These are phyloP conservation scores for Ceryle rudis DNA, from an alignment of 2,797 vertebrate genomes.

Conservation along the genomic window DNA sequence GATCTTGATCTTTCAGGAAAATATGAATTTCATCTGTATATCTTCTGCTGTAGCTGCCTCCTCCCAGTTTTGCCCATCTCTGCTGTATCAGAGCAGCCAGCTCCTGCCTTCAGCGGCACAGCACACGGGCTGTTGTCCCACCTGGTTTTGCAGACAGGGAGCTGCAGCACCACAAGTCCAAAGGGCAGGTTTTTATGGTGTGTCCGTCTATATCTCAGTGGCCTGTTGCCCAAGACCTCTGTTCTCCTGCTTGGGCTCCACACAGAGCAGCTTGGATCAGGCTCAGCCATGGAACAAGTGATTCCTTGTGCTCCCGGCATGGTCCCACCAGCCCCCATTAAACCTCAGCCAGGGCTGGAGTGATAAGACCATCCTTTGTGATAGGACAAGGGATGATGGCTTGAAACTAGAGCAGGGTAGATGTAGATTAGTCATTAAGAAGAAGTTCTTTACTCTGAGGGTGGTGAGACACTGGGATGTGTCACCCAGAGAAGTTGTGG, in stretches of 20 bases:
- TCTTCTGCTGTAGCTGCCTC: neutral
- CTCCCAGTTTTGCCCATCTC: rapidly evolving
- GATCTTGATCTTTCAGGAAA: neutral
- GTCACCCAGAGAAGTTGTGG: too few species aligned
- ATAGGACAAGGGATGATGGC: too few species aligned
- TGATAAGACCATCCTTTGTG: rapidly evolving
- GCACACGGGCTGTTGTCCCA: rapidly evolving
- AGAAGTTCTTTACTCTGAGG: too few species aligned
- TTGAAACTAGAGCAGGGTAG: too few species aligned
- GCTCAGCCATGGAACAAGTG: neutral
- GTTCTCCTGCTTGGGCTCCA: neutral
- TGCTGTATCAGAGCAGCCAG: rapidly evolving
- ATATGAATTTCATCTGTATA: rapidly evolving
- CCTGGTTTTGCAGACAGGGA: neutral
- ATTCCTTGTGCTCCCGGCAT: neutral
- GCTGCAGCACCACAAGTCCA: neutral
- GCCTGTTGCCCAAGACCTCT: too few species aligned
- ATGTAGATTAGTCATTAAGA: too few species aligned
- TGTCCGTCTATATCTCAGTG: neutral
- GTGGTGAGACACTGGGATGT: too few species aligned
- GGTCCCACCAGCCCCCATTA: neutral
- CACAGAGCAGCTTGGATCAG: neutral
- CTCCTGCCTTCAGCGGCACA: rapidly evolving
- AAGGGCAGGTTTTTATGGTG: neutral
- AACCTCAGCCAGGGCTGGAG: neutral